Conservation (phyloP, 1,140 invertebrate species). For the Agrypnia vestita region DNA sequence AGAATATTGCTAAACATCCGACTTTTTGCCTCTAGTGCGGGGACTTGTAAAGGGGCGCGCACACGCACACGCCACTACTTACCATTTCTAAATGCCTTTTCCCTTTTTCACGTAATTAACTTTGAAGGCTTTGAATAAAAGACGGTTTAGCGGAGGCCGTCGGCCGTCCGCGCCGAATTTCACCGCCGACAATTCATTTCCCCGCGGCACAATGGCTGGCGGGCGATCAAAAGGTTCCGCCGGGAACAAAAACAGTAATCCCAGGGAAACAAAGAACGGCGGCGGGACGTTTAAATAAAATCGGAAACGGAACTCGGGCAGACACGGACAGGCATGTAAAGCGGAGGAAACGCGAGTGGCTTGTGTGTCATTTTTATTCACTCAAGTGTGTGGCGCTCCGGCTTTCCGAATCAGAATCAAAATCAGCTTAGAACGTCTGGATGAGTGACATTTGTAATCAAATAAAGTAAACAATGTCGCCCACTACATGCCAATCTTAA, state of each 20-base stretch:
- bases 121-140: slow-evolving; percentile 59
- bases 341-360: too few relatives aligned
- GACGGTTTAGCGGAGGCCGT: slow-evolving; percentile 28
- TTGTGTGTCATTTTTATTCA: too few relatives aligned
- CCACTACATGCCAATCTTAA: too few relatives aligned
- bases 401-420: too few relatives aligned
- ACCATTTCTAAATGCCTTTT: slow-evolving; percentile 33
- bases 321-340: too few relatives aligned
- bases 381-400: too few relatives aligned
- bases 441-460: too few relatives aligned
- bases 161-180: neutral
- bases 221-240: slow-evolving; percentile 22
- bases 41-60: neutral
- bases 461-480: too few relatives aligned
- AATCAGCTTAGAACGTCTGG: too few relatives aligned
- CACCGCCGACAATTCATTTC: slow-evolving; percentile 47
- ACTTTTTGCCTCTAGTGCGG: too few relatives aligned
- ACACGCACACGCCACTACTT: neutral
- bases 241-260: slow-evolving; percentile 28
- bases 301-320: slow-evolving; percentile 7
- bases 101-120: slow-evolving; percentile 58
- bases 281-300: slow-evolving; percentile 32
- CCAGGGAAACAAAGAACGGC: slow-evolving; percentile 36
- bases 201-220: slow-evolving; percentile 25
- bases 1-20: too few relatives aligned